A percentile compares a stretch with the other conserved stretches of the same genome.
phyloP scores from a whole-genome alignment of 37 sponge, comb jelly and placozoan genomes.

The Spongilla lacustris region DNA sequence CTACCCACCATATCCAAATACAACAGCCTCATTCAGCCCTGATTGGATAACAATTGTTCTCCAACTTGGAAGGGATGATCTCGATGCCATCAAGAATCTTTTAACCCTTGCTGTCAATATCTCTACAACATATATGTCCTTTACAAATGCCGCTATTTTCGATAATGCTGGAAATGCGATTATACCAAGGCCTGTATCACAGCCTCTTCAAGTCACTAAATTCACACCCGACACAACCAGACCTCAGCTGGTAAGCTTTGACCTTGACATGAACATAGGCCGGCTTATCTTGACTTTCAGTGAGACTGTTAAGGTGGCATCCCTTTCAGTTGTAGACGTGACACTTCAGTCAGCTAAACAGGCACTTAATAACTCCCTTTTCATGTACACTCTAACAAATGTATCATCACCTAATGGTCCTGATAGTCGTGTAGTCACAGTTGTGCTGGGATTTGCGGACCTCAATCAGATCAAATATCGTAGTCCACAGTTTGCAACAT shows the following conservation, averaged over 20 bases:
- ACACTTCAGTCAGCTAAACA: constrained; percentile 54
- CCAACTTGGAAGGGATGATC: constrained; percentile 78
- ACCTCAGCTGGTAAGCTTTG: constrained; percentile 79
- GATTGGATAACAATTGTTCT: constrained; percentile 72
- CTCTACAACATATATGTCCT: constrained; percentile 62
- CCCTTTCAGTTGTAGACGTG: constrained; percentile 79
- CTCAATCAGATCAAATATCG: constrained; percentile 90
- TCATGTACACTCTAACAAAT: constrained; percentile 57
- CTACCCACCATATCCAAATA: constrained; percentile 75
- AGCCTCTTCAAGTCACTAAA: constrained; percentile 27
- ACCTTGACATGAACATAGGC: constrained; percentile 85
- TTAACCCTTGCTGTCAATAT: constrained; percentile 50
- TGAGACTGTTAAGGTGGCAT: constrained; percentile 83
- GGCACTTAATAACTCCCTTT: constrained; percentile 7
- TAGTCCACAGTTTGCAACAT: constrained; percentile 42
- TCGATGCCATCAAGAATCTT: constrained; percentile 82
- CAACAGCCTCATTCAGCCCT: constrained; percentile 62
- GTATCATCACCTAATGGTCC: constrained; percentile 64
- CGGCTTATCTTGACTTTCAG: constrained; percentile 85
- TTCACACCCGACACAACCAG: constrained; percentile 74
- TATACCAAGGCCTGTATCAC: constrained; percentile 14
- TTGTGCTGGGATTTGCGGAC: constrained; percentile 84
- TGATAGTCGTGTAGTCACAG: constrained; percentile 76
- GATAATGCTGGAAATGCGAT: constrained; percentile 81
- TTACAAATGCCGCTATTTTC: constrained; percentile 27